Base-by-base conservation (phyloP, 2,797 vertebrate genomes). In the Podargus strigoides region DNA sequence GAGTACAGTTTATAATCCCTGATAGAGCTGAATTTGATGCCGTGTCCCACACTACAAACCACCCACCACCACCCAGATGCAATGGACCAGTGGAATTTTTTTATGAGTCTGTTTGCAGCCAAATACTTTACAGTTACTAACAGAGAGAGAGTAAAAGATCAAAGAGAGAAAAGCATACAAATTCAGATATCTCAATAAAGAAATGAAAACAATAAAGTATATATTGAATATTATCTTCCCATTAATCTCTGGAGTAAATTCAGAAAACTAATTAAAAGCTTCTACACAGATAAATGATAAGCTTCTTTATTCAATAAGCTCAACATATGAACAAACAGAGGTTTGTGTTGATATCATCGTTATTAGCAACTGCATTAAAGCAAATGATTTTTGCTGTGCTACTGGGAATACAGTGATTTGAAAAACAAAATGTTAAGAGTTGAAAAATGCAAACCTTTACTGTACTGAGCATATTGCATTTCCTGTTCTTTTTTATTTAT, bases 211-310 rank as follows among this genome's bases (percentile, higher is more conserved):
- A 96, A 95, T 95, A 95, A 94, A 85, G 83, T 66, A 88, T 89
- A 79, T 92, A 95, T 89, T 90, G 93, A 94, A 92, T 92, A 95
- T 92, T 91, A 97, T 96, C 89, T 91, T n/a, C 67, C 84, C 53
- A 94, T 94, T 96, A 94, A 95, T 94, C 93, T 96, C 91, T 90
- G 60, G 94, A 94, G 88, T 92, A 93, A 97, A 94, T 91, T 94
- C 95, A 94, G 94, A 95, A 96, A 96, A 94, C 94, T 95, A 97
- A 97, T 96, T 95, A 96, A 96, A 95, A 96, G 93, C 95, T 89
- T 95, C 93, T 90, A 89, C 81, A 93, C 64, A 93, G 95, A 96
- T 96, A 95, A 97, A 94, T 89, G 46, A 95, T 96, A 95, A 93
- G 88, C 91, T 95, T 24, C 95, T 97, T 96, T 96, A 94, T 95